Evolutionary conservation across 2,113 vertebrate species (phyloP).

Genomic region (Irena cyanogastra): DNA sequence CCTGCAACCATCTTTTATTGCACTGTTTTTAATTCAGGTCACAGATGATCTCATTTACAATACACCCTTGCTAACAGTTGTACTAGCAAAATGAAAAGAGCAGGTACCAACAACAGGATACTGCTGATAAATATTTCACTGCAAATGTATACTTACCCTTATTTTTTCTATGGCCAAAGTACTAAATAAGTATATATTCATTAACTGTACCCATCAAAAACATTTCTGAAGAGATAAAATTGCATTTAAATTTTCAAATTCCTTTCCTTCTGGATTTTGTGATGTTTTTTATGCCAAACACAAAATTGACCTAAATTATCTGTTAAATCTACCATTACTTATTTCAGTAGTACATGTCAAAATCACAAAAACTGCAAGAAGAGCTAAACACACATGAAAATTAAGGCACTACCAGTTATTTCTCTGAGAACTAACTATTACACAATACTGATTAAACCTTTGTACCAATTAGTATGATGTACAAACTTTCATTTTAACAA

Average conservation of each 20-base stretch:
- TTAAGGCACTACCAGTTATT: background rate
- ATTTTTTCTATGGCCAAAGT: background rate
- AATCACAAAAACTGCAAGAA: background rate
- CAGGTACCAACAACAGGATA: background rate
- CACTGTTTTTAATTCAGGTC: background rate
- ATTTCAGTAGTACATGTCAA: background rate
- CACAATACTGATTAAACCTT: background rate
- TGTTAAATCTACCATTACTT: background rate
- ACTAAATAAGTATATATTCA: background rate
- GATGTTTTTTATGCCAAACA: background rate
- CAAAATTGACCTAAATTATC: background rate
- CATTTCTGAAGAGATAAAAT: background rate
- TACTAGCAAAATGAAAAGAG: background rate
- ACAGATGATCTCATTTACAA: background rate
- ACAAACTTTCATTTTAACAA: background rate
- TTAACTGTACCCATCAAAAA: background rate
- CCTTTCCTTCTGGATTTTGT: background rate
- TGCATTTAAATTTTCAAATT: background rate
- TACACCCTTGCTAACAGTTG: background rate
- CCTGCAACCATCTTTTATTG: background rate
- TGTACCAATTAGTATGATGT: background rate
- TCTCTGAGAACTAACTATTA: background rate
- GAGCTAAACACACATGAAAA: background rate
- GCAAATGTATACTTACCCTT: background rate
- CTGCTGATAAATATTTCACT: background rate